Base-by-base conservation (phyloP, 1,140 invertebrate genomes). In the Lepidurus arcticus region DNA sequence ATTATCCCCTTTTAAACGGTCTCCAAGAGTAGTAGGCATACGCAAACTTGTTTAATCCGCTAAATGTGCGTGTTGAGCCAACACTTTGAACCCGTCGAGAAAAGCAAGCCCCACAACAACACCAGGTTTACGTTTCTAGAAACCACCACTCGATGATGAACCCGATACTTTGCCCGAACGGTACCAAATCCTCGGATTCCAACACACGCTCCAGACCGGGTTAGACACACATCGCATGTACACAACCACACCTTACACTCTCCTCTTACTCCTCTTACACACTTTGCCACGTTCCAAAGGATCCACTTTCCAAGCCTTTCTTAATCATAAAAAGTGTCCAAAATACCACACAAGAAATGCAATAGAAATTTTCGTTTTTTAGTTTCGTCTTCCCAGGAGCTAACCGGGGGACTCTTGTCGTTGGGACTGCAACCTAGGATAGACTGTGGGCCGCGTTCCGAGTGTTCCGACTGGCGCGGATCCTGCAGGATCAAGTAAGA, bases 401-500 rank as follows among this genome's bases (percentile, higher is more conserved):
- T 21, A 65, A 16, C 1, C n/a, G 34, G 26, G 34, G 34, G 34
- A 34, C 53, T 65, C 53, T 65, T 21, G 16, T 21, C 16, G 21
- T 65, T 65, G 53, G 53, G 53, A 65, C 53, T n/a, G 53, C 53
- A 65, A 65, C 53, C 53, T 65, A 11, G 16, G 53, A 13, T 65
- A 65, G 53, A 65, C 53, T 65, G 53, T 65, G 53, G 53, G 53
- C 53, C 53, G 53, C 53, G 21, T 65, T 65, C 53, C 53, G 53
- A 34, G 53, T 65, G 53, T 65, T 65, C 53, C 53, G 53, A 65
- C 16, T 65, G 53, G 53, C 53, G 53, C 53, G n/a, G 53, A 65
- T 65, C 53, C 53, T 65, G 53, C 21, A 65, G 53, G 53, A 65
- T 65, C 53, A 65, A 65, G 53, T 65, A 65, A 65, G 53, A 65